Evolutionary conservation across 2,113 vertebrate genomes (phyloP).

Genomic region (Apaloderma vittatum): DNA sequence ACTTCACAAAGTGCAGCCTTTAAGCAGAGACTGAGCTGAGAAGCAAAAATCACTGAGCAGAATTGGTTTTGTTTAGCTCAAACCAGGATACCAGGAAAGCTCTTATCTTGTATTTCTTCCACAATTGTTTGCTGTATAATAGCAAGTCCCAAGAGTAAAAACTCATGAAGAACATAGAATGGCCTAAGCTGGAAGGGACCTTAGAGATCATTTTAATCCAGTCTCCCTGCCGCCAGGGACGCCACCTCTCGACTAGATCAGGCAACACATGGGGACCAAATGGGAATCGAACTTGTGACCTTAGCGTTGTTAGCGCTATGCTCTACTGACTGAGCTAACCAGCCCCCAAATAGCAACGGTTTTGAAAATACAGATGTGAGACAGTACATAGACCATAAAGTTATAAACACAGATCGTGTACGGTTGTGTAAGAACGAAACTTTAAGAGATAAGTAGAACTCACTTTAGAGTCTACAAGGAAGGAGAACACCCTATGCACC

Average conservation of each 20-base stretch:
- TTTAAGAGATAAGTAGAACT: neutral
- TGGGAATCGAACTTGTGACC: no score
- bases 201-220: no score
- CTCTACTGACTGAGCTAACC: no score
- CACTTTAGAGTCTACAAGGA: neutral
- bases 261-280: no score
- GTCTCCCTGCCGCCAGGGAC: no score
- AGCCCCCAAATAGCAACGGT: rapidly evolving
- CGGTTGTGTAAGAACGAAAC: neutral
- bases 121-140: neutral
- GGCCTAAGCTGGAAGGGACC: no score
- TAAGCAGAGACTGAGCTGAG: no score
- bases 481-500: neutral
- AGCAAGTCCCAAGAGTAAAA: neutral
- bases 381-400: neutral
- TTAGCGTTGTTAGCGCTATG: no score
- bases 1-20: no score
- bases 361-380: neutral
- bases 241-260: no score
- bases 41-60: no score
- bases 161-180: neutral
- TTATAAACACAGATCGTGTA: neutral
- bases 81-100: neutral
- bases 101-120: neutral
- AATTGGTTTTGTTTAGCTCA: no score